phyloP scores from a whole-genome alignment of 1,140 invertebrate genomes.

The Macrocentrus cingulum region DNA sequence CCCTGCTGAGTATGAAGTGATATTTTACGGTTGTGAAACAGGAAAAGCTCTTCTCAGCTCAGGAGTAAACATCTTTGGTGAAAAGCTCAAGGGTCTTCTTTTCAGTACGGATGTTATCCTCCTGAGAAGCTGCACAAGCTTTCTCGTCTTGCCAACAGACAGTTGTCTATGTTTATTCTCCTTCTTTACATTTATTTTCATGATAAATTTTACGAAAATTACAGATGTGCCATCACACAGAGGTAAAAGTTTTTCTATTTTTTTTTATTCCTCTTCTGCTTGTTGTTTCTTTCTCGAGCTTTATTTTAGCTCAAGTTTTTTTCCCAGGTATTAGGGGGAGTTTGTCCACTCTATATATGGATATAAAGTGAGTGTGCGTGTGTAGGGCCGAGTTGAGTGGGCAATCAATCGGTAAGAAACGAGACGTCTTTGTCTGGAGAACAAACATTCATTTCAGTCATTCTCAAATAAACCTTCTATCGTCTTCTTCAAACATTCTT shows the following conservation, averaged over 20 bases:
- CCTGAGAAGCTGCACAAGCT: not conserved
- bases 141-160: not conserved
- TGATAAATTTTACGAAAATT: slow-evolving; percentile 1
- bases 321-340: not conserved
- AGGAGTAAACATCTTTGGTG: not conserved
- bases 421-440: not conserved
- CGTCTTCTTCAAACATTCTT: slow-evolving; percentile 7
- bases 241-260: not conserved
- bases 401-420: slow-evolving; percentile 18
- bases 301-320: slow-evolving; percentile 1
- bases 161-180: slow-evolving; percentile 3
- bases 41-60: not conserved
- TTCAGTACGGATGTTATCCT: not conserved
- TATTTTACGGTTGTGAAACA: no score
- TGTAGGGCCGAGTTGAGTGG: not conserved
- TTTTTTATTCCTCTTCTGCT: not conserved
- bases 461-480: slow-evolving; percentile 8
- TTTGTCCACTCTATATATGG: no score
- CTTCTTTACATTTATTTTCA: not conserved
- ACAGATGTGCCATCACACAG: not conserved
- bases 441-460: slow-evolving; percentile 25
- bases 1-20: no score
- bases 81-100: not conserved
- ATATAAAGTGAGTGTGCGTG: no score
- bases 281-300: not conserved